phyloP scores from a whole-genome alignment of 2,888 invertebrate species.

The Calliscelio sp. region DNA sequence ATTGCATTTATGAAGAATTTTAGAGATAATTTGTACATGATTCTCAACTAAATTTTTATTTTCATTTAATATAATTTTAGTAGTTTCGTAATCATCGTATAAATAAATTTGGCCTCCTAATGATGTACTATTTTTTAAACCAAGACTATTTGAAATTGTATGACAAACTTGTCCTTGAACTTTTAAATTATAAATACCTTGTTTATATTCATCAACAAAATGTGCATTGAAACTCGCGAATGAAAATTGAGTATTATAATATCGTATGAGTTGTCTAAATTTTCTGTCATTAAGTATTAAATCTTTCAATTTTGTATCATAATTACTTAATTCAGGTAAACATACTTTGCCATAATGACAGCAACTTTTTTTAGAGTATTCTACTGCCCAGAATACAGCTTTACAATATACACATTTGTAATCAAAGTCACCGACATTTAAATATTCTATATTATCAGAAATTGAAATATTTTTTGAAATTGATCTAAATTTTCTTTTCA shows the following conservation, averaged over 20 bases:
- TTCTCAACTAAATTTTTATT: constrained; percentile 10
- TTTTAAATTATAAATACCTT: constrained; percentile 32
- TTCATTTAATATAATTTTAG: constrained; percentile 18
- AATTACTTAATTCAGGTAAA: constrained; percentile 15
- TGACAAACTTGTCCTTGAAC: constrained; percentile 33
- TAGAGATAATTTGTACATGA: constrained; percentile 6
- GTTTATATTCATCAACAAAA: background rate
- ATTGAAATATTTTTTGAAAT: constrained; percentile 9
- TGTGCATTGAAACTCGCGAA: constrained; percentile 31
- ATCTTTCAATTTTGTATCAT: constrained; percentile 10
- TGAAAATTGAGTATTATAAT: constrained; percentile 34
- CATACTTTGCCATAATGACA: constrained; percentile 22
- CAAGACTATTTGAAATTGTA: constrained; percentile 11
- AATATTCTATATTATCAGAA: background rate
- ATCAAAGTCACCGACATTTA: constrained; percentile 11
- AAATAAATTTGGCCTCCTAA: constrained; percentile 22
- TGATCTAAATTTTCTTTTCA: too few species aligned
- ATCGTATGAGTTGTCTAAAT: constrained; percentile 19
- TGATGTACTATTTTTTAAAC: background rate
- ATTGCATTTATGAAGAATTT: constrained; percentile 12
- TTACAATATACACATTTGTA: constrained; percentile 17
- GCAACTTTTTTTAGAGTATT: constrained; percentile 21
- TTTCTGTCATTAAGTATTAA: constrained; percentile 15
- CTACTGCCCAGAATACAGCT: constrained; percentile 14
- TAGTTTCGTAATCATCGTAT: constrained; percentile 15